Evolutionary conservation across 2,113 vertebrate genomes (phyloP).

Genomic region (Nymphicus hollandicus): DNA sequence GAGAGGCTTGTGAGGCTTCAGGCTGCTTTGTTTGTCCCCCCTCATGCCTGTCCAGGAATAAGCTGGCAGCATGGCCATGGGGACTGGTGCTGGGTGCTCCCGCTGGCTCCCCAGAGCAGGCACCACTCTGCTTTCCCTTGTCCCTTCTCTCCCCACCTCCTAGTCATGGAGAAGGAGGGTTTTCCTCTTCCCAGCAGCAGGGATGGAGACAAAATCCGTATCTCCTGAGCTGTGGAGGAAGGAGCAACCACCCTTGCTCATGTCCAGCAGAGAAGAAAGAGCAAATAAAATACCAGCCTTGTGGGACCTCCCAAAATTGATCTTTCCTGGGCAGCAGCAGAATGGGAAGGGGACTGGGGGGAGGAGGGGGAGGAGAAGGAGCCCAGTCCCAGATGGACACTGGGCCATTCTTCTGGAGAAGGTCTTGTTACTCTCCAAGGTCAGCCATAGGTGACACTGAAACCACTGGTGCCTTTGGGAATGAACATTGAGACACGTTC

Average conservation of each 20-base stretch:
- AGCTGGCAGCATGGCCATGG: accelerated
- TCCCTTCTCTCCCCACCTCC: neutral
- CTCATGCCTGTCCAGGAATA: accelerated
- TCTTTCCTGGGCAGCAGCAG: neutral
- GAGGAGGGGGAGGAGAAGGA: neutral
- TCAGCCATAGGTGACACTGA: constrained; percentile 37
- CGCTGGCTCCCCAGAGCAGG: accelerated
- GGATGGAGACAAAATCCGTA: neutral
- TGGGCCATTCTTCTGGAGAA: constrained; percentile 56
- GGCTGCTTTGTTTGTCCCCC: accelerated
- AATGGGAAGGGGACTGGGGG: neutral
- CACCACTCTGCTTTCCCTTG: accelerated
- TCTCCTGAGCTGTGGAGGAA: neutral
- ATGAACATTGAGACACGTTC: constrained; percentile 44
- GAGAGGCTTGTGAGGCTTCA: neutral
- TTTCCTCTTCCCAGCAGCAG: neutral
- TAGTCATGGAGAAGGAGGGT: neutral
- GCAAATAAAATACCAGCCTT: neutral
- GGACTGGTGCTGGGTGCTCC: neutral
- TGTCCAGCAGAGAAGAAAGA: neutral
- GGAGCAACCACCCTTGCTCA: neutral
- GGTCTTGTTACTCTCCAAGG: constrained; percentile 14
- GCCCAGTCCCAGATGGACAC: constrained; percentile 17
- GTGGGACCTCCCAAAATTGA: neutral
- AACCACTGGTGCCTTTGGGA: constrained; percentile 42